Evolutionary conservation across 23 tunicate species (phyloP), one percentile per base, ranked within the genome.

Genomic region (Ascidia mentula): DNA sequence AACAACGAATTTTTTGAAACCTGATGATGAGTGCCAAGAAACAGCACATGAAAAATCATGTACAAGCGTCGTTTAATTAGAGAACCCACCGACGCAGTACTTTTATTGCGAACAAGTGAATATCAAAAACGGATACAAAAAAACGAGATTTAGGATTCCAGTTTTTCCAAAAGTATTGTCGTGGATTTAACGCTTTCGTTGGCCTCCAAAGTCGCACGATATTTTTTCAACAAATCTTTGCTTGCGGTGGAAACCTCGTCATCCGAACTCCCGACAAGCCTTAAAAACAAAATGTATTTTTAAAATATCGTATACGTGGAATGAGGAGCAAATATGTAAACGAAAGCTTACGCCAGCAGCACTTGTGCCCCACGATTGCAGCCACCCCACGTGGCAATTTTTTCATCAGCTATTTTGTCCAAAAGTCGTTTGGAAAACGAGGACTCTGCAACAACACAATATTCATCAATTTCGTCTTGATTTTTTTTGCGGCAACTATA

Each of bases 331-430:
- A 35, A 77, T 3, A 8, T 17, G 18, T 3, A 1, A 34, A 42
- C 8, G 20, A 38, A 77, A 31, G 74, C 87, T 80, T 76, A 90
- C 96, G 85, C 81, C 33, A 92, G 46, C 31, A 92, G 69, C 28
- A 92, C 75, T 60, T 82, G 92, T 34, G 89, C 73, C 36, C 97
- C 97, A 22, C 97, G 76, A 69, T 92, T 92, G 65, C 97, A 92
- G 74, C 86, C 79, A 2, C 81, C 7, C 97, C 97, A 92, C 1
- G 84, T 45, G 34, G 81, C 73, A 34, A 92, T 31, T 8, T 36
- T 69, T 36, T 39, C 72, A 3, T 72, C 65, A 38, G 77, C 78
- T 40, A 92, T 80, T 8, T 60, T 60, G 17, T 87, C 80, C 72
- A 92, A 32, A 22, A 92, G 70, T 24, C 22, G 9, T 6, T 74